phyloP scores from a whole-genome alignment of 2,888 invertebrate genomes.

The Megamerina dolium region DNA sequence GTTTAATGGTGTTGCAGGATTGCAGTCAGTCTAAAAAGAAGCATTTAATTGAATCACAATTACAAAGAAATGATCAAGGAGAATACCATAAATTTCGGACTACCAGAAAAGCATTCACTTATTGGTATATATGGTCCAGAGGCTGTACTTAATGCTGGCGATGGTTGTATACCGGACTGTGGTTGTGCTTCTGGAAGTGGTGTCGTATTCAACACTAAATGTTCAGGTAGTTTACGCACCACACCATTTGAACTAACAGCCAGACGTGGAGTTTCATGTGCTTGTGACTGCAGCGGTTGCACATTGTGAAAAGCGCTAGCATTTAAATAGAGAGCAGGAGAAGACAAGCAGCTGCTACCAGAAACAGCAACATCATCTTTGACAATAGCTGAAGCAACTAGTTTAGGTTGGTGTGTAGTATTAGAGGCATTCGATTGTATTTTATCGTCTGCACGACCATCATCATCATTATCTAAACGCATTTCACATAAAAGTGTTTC shows the following conservation, averaged over 20 bases:
- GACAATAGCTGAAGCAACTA: constrained; percentile 19
- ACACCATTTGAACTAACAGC: constrained; percentile 38
- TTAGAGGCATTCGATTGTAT: neutral
- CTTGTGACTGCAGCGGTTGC: neutral
- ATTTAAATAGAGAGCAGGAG: constrained; percentile 31
- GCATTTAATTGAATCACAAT: constrained; percentile 8
- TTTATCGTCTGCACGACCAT: constrained; percentile 8
- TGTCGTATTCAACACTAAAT: constrained; percentile 43
- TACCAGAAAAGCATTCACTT: constrained; percentile 86
- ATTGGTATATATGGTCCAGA: constrained; percentile 88
- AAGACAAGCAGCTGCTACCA: neutral
- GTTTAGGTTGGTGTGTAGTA: neutral
- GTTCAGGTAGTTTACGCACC: constrained; percentile 48
- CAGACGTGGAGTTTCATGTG: constrained; percentile 26
- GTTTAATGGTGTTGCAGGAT: constrained; percentile 45
- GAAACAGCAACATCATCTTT: neutral
- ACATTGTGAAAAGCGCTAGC: constrained; percentile 16
- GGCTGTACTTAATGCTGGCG: constrained; percentile 59
- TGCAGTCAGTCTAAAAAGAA: constrained; percentile 26
- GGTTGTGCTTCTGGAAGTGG: constrained; percentile 35
- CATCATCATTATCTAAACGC: constrained; percentile 34
- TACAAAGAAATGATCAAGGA: neutral
- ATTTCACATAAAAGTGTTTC: constrained; percentile 42
- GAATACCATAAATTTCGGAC: constrained; percentile 48
- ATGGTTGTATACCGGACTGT: constrained; percentile 52